These are phyloP conservation scores for Orestias chungarensis DNA, from an alignment of 2,797 vertebrate genomes.

Conservation along the genomic window DNA sequence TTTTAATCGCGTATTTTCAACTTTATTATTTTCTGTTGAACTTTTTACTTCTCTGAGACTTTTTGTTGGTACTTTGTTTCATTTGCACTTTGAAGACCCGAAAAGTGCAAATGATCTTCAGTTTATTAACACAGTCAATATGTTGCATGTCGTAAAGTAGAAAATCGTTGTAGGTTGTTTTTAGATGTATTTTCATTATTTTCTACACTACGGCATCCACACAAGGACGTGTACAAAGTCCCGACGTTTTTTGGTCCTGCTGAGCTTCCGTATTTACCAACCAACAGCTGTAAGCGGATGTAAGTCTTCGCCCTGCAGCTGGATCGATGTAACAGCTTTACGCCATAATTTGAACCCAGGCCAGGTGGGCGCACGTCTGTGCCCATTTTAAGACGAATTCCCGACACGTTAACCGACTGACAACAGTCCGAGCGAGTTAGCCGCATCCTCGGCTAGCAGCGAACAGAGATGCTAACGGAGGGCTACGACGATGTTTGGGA, in stretches of 20 bases:
- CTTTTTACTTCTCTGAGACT: no score
- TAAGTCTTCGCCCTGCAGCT: not conserved
- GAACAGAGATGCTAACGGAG: not conserved
- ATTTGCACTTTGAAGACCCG: no score
- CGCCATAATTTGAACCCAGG: not conserved
- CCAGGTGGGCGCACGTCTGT: not conserved
- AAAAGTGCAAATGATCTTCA: no score
- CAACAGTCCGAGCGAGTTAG: not conserved
- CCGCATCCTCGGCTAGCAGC: not conserved
- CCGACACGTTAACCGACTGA: not conserved
- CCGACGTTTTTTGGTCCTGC: slow-evolving; percentile 2
- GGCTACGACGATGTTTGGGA: slow-evolving; percentile 32
- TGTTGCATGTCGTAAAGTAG: not conserved
- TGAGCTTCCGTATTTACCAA: not conserved
- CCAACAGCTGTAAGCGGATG: not conserved
- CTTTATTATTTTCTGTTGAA: no score
- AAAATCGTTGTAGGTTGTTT: not conserved
- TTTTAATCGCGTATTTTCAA: no score
- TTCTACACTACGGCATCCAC: no score
- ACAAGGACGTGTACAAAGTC: slow-evolving; percentile 1
- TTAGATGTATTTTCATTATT: not conserved
- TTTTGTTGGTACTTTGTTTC: no score
- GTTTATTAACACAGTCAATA: not conserved
- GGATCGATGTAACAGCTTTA: not conserved
- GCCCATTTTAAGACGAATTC: not conserved